phyloP scores from a whole-genome alignment of 2,888 invertebrate species.

The Slavum lentiscoides region DNA sequence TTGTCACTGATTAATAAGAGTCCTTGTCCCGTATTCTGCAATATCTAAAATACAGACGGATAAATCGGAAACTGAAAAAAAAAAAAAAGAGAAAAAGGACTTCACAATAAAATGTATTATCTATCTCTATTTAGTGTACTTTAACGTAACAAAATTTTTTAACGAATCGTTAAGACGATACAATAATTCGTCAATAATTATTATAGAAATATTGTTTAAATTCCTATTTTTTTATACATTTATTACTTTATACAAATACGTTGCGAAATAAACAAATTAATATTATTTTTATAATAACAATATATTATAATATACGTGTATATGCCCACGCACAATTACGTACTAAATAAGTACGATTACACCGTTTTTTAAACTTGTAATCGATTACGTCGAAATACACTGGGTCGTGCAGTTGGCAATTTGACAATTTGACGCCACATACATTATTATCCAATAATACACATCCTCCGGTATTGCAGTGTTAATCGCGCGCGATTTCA shows the following conservation, averaged over 20 bases:
- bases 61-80: too few species aligned
- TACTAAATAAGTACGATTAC: neutral
- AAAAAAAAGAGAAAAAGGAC: too few species aligned
- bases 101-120: too few species aligned
- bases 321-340: neutral
- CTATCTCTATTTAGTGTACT: too few species aligned
- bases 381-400: neutral
- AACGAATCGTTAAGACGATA: too few species aligned
- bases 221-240: neutral
- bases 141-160: too few species aligned
- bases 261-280: neutral
- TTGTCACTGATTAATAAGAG: too few species aligned
- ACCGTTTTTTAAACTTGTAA: neutral
- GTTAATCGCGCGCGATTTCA: neutral
- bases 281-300: neutral
- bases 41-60: too few species aligned
- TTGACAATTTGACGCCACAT: constrained; percentile 1
- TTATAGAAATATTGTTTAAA: neutral
- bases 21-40: too few species aligned
- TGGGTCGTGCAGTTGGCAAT: neutral
- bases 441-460: neutral
- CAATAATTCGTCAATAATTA: too few species aligned
- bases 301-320: neutral
- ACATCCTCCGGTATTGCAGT: neutral
- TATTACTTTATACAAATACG: neutral